Percentiles rank a stretch among this genome's conserved stretches.
Conservation (phyloP, 2,888 invertebrate genomes). For the Drosophila picticornis region DNA sequence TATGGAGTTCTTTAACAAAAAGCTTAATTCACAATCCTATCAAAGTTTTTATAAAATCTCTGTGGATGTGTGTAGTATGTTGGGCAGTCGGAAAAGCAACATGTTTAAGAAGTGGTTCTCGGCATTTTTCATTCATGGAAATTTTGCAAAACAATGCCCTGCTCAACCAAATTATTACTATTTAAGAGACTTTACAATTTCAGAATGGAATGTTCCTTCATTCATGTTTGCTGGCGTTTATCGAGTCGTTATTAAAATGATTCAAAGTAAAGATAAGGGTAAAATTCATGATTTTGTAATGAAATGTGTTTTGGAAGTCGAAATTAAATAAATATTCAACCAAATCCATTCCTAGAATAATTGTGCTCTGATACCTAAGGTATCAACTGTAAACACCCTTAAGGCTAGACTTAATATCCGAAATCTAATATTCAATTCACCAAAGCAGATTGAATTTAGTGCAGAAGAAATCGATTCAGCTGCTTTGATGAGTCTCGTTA, state of each 20-base stretch:
- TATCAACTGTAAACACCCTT: no score
- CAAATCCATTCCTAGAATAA: not conserved
- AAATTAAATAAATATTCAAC: slow-evolving; percentile 45
- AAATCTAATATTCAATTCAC: no score
- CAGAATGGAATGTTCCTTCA: slow-evolving; percentile 42
- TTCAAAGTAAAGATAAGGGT: slow-evolving; percentile 21
- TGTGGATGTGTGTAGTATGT: slow-evolving; percentile 66
- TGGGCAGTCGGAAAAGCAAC: slow-evolving; percentile 40
- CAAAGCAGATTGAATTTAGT: no score
- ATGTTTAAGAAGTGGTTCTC: slow-evolving; percentile 57
- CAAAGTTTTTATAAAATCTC: slow-evolving; percentile 52
- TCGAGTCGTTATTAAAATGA: slow-evolving; percentile 40
- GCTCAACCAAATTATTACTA: slow-evolving; percentile 48
- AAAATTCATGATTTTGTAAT: slow-evolving; percentile 32
- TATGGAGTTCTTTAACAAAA: slow-evolving; percentile 36
- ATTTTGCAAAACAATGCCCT: slow-evolving; percentile 64
- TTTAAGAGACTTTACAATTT: slow-evolving; percentile 45
- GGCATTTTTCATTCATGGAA: slow-evolving; percentile 57
- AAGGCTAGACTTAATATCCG: no score
- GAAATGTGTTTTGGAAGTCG: slow-evolving; percentile 32
- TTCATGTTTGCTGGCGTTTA: slow-evolving; percentile 55
- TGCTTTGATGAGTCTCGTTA: no score
- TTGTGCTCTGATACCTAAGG: no score
- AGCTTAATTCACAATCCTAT: not conserved
- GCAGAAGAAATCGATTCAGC: no score